Percentiles rank a stretch among this genome's conserved stretches.
These are phyloP conservation scores for Champsocephalus gunnari DNA, from an alignment of 2,797 vertebrate species.

Conservation along the genomic window DNA sequence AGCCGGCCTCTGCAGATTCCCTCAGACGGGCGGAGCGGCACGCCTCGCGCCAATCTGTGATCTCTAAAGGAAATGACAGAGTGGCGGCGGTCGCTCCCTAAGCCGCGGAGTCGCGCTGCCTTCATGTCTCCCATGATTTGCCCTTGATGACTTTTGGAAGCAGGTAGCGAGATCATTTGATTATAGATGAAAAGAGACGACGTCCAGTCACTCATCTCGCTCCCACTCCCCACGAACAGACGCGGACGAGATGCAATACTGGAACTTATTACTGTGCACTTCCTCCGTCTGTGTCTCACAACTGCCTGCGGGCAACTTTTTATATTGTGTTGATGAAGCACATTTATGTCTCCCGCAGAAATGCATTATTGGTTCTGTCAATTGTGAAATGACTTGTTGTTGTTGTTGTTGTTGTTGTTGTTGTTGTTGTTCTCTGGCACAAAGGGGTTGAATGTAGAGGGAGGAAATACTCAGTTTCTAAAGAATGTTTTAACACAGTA, in stretches of 20 bases:
- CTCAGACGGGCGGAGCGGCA: conserved; percentile 75
- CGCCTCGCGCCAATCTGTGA: conserved; percentile 77
- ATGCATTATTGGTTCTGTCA: conserved; percentile 2
- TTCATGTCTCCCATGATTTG: conserved; percentile 77
- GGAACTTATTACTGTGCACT: conserved; percentile 58
- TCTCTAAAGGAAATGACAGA: conserved; percentile 78
- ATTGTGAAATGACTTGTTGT: conserved; percentile 21
- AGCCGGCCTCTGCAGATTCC: conserved; percentile 77
- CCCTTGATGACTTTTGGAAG: conserved; percentile 80
- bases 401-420: background rate
- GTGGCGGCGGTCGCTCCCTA: conserved; percentile 70
- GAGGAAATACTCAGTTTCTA: conserved; percentile 1
- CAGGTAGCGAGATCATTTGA: conserved; percentile 77
- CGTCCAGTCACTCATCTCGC: conserved; percentile 56
- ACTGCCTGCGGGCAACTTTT: conserved; percentile 35
- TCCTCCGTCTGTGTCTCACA: conserved; percentile 46
- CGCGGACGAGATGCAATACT: conserved; percentile 52
- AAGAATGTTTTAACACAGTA: conserved; percentile 5
- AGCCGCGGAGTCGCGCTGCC: conserved; percentile 74
- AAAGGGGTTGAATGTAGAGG: conserved; percentile 7
- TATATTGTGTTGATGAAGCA: conserved; percentile 43
- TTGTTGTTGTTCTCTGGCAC: background rate
- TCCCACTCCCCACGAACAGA: conserved; percentile 63
- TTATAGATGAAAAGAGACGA: conserved; percentile 71
- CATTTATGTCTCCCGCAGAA: conserved; percentile 25